Percentiles rank a stretch among this genome's conserved stretches.
Evolutionary conservation across 2,113 vertebrate genomes (phyloP).

Genomic region (Triplophysa rosa): DNA sequence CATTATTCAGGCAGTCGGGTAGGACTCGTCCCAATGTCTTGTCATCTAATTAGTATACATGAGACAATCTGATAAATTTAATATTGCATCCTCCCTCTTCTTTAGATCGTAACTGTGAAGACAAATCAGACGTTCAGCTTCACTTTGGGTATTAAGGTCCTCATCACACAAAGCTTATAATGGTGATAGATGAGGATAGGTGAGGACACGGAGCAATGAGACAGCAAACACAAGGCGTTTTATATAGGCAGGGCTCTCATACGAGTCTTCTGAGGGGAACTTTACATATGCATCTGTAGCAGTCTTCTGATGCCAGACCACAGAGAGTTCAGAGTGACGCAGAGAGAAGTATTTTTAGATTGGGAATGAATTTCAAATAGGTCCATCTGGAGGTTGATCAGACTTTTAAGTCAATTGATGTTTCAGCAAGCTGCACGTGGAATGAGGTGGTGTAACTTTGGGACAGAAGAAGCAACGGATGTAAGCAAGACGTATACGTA

Average conservation of each 20-base stretch:
- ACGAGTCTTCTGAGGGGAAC: constrained; percentile 23
- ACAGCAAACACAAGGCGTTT: neutral
- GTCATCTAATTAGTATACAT: too few relatives aligned
- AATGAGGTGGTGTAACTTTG: neutral
- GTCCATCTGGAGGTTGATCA: constrained; percentile 50
- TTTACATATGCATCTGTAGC: constrained; percentile 15
- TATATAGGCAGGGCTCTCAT: constrained; percentile 10
- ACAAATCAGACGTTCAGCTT: neutral
- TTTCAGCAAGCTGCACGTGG: constrained; percentile 13
- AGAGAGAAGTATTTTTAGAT: constrained; percentile 46
- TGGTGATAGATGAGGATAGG: neutral
- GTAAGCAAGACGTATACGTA: neutral
- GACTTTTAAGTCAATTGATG: constrained; percentile 40
- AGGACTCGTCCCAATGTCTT: too few relatives aligned
- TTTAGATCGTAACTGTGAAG: neutral
- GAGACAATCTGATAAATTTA: too few relatives aligned
- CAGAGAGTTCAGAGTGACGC: constrained; percentile 42
- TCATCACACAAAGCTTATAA: constrained; percentile 13
- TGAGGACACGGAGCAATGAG: neutral
- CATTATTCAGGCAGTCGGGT: too few relatives aligned
- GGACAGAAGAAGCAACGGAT: constrained; percentile 10
- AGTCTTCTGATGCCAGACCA: constrained; percentile 38
- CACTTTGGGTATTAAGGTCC: neutral
- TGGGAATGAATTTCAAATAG: constrained; percentile 47
- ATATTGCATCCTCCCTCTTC: too few relatives aligned